Evolutionary conservation across 2,113 vertebrate species (phyloP).

Genomic region (Eurypyga helias): DNA sequence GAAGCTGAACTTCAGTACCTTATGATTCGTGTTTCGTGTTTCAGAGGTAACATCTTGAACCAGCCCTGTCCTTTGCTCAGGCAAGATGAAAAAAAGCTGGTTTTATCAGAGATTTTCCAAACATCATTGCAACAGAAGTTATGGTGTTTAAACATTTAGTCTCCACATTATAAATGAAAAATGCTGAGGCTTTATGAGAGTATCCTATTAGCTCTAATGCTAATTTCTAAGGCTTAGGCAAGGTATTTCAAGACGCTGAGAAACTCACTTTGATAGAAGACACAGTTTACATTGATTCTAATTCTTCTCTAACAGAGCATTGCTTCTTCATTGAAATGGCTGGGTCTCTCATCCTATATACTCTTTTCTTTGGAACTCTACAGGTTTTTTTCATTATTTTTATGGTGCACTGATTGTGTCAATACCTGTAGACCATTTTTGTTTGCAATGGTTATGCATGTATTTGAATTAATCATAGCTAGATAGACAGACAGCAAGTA

Average conservation of each 20-base stretch:
- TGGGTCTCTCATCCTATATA: neutral
- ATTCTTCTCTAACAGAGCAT: neutral
- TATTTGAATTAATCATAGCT: neutral
- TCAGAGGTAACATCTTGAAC: neutral
- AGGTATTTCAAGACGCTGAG: neutral
- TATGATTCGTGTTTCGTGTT: neutral
- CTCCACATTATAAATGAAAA: neutral
- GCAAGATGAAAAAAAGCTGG: neutral
- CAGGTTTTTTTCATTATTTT: neutral
- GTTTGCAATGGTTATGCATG: neutral
- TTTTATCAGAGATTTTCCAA: neutral
- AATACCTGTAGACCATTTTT: neutral
- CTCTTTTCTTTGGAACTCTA: neutral
- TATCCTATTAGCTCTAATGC: neutral
- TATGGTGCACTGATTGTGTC: neutral
- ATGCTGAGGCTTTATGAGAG: neutral
- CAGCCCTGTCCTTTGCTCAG: neutral
- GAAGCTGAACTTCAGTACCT: neutral
- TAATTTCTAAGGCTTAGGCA: neutral
- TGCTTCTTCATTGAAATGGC: neutral
- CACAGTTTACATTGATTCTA: neutral
- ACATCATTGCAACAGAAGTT: neutral
- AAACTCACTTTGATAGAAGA: neutral
- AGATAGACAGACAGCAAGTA: neutral
- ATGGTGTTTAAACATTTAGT: neutral